Percentiles rank a stretch among this genome's conserved stretches.
Conservation (phyloP, 2,797 vertebrate species). For the Pitangus sulphuratus region DNA sequence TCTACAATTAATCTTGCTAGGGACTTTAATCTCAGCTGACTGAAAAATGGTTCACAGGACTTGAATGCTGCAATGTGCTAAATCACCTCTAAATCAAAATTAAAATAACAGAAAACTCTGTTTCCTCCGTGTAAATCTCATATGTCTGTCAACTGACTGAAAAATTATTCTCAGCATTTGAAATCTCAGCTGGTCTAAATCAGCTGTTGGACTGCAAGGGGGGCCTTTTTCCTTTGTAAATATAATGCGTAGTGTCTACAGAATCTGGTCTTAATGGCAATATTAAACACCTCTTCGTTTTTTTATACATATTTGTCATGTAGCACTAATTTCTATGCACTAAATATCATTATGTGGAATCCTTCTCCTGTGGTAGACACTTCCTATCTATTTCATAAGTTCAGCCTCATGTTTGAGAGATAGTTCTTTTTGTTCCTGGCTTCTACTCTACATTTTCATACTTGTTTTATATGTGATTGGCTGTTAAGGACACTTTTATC, state of each 20-base stretch:
- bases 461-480: background rate
- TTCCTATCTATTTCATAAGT: background rate
- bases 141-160: background rate
- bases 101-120: constrained; percentile 42
- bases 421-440: background rate
- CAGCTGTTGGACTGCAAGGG: background rate
- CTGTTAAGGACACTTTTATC: background rate
- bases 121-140: constrained; percentile 25
- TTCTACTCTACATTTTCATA: background rate
- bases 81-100: constrained; percentile 57
- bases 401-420: background rate
- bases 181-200: background rate
- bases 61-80: constrained; percentile 37
- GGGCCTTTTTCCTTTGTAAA: background rate
- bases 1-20: constrained; percentile 56
- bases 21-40: constrained; percentile 46
- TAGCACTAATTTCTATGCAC: background rate
- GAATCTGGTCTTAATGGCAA: background rate
- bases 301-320: background rate
- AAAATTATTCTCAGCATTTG: background rate
- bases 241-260: background rate
- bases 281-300: background rate
- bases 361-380: background rate
- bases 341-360: background rate
- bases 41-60: constrained; percentile 32